Evolutionary conservation across 2,113 vertebrate genomes (phyloP), one percentile per base, ranked within the genome.

Genomic region (Calyptommatus sinebrachiatus): DNA sequence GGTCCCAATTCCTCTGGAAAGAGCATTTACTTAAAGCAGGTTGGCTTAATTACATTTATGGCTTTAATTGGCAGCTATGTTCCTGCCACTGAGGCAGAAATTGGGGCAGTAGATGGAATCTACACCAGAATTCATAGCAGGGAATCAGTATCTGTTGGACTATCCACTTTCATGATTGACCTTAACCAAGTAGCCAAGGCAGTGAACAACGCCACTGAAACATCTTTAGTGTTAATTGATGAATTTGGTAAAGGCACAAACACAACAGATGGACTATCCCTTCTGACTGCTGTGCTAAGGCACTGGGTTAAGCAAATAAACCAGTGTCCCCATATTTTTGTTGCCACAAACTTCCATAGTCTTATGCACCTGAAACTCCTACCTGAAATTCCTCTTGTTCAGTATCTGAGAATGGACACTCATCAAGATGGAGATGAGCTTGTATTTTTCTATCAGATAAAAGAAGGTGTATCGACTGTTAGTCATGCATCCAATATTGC

Each of bases 231-330:
- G 76, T 96, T 99, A 72, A 96, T 99, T 41, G 98, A 99, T 92
- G 98, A 99, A 89, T 99, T 99, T 90, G 98, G 98, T 88, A 99
- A 99, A 94, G 98, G 98, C 77, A 99, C 98, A 75, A 99, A 99
- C 91, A 97, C 98, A 50, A 92, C 97, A 70, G 97, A 99, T 6
- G 98, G 98, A 7, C 92, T 99, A 8, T 96, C 98, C 2, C 94
- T 99, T 80, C 91, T 99, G 85, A 96, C 97, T 9, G 96, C 98
- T 20, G 95, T 97, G 7, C 90, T 99, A 79, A 95, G 93, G 86
- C 91, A 97, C 73, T 99, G 98, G 98, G 91, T 99, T 78, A 95
- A 86, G 68, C 91, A 94, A 76, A 93, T 91, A 1, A 86, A 83
- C 14, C 91, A 78, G 22, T 96, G 97, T 84, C 98, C 98, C 0